These are phyloP conservation scores for Malacoraja senta DNA, from an alignment of 2,797 vertebrate species.

Conservation along the genomic window DNA sequence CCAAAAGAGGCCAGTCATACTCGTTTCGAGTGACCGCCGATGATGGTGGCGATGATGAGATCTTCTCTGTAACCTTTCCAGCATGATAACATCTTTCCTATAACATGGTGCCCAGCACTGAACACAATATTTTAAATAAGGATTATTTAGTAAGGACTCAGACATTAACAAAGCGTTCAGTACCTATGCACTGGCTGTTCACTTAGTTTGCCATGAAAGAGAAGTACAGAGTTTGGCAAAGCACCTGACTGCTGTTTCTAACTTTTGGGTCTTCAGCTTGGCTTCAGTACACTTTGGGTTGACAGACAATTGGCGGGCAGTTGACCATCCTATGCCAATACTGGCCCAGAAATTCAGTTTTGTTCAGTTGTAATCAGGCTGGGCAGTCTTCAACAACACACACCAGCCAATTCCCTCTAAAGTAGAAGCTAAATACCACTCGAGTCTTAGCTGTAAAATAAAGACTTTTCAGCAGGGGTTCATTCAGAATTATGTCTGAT, in stretches of 20 bases:
- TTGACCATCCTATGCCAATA: background rate
- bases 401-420: background rate
- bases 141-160: too few species aligned
- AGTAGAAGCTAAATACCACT: background rate
- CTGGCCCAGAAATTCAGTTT: background rate
- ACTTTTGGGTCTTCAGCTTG: background rate
- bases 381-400: background rate
- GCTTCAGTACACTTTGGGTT: background rate
- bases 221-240: background rate
- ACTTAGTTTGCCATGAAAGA: background rate
- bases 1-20: too few species aligned
- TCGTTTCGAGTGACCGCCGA: too few species aligned
- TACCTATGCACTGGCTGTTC: background rate
- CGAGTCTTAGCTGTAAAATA: background rate
- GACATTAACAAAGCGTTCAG: too few species aligned
- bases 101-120: too few species aligned
- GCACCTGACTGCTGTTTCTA: background rate
- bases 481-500: background rate
- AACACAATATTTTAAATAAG: too few species aligned
- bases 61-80: too few species aligned
- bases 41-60: too few species aligned
- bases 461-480: background rate
- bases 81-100: too few species aligned
- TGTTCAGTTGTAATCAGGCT: background rate
- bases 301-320: background rate